Base-by-base conservation (phyloP, 30 jellyfish, hydroid and myxozoan species). In the Nemopilema nomurai region DNA sequence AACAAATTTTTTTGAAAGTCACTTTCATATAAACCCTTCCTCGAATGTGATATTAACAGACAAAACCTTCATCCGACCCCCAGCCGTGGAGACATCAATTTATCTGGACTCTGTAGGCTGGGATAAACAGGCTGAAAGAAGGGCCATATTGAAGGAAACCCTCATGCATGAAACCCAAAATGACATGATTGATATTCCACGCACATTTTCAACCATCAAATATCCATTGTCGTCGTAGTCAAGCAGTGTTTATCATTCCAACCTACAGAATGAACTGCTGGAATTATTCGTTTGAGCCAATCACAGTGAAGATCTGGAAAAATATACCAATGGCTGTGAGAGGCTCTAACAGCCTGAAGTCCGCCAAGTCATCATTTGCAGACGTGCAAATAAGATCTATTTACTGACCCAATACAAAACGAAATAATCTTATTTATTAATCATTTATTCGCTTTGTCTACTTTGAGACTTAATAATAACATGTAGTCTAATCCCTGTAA, bases 291-390 rank as follows among this genome's bases (percentile, higher is more conserved):
- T 71, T 13, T 51, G 20, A 6, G 71, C 49, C 63, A 32, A 24
- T 77, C 62, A 28, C 87, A 1, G 87, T 77, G 62, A 77, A 77
- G 64, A 53, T 77, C 24, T 77, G 87, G 87, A 77, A 77, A 51
- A 77, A 50, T 77, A 62, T 77, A 51, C 87, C 65, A 23, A 53
- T 53, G 52, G 80, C 80, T 69, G 80, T 69, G 80, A 69, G 57
- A 69, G 80, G 29, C 22, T 19, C 57, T 27, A 16, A 19, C 53
- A 27, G 22, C 57, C 80, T 27, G 80, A 16, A 69, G 80, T 19
- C 53, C 80, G 25, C 29, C 76, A 66, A 66, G 80, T 19, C 80
- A 69, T 21, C 53, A 69, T 19, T 69, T 51, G 80, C 53, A 69
- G 80, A 69, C 71, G 16, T 71, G 62, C 81, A 30, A 8, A 17